phyloP scores from a whole-genome alignment of 1,140 invertebrate genomes.

The Drosophila punjabiensis region DNA sequence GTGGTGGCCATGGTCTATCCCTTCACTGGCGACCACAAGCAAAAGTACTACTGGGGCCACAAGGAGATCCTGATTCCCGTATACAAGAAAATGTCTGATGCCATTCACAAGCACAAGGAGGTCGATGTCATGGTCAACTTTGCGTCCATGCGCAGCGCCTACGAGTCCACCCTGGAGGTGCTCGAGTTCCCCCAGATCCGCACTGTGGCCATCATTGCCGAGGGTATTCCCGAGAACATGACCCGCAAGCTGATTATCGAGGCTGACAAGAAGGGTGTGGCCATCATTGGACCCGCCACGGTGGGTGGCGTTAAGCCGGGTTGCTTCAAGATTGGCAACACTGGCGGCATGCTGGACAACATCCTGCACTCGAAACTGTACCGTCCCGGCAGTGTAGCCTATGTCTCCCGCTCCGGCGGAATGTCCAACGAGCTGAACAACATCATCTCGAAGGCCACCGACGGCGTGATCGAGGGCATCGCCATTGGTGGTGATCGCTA shows the following conservation, averaged over 20 bases:
- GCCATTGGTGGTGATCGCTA: conserved; percentile 99
- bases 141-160: conserved; percentile 98
- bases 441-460: conserved; percentile 98
- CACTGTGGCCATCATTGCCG: conserved; percentile 99
- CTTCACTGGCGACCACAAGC: conserved; percentile 99
- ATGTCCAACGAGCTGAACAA: conserved; percentile 99
- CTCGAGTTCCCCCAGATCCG: conserved; percentile 96
- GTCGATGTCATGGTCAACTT: conserved; percentile 99
- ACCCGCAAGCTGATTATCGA: conserved; percentile 97
- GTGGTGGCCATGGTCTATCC: conserved; percentile 99
- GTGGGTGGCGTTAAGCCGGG: conserved; percentile 99
- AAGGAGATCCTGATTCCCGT: conserved; percentile 98
- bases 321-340: conserved; percentile 99
- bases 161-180: conserved; percentile 97
- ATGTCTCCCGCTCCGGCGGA: conserved; percentile 98
- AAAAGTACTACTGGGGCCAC: conserved; percentile 99
- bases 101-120: conserved; percentile 97
- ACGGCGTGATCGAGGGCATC: conserved; percentile 99
- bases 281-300: conserved; percentile 98
- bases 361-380: conserved; percentile 99
- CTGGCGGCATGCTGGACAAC: conserved; percentile 99
- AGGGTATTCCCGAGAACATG: conserved; percentile 99
- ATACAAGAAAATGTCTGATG: conserved; percentile 99
- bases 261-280: conserved; percentile 92
- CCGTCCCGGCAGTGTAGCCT: conserved; percentile 97